Conservation (phyloP, 2,888 invertebrate genomes). For the Polia nebulosa region DNA sequence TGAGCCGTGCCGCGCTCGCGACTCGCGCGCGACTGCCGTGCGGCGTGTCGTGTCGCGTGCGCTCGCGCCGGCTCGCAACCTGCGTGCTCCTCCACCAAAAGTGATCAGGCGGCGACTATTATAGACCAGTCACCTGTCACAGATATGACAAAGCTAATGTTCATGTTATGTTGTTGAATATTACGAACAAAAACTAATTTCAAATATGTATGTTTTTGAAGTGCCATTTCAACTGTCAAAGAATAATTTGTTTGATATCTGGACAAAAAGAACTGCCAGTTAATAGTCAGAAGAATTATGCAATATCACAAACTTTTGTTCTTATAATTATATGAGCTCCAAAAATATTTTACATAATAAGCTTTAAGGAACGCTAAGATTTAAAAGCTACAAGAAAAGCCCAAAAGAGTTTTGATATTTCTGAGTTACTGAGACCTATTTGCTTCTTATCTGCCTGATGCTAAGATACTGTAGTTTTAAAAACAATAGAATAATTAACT, state of each 20-base stretch:
- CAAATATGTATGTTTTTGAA: conserved; percentile 14
- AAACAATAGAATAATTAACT: neutral
- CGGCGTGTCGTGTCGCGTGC: conserved; percentile 34
- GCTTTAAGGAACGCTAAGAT: neutral
- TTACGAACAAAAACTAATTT: conserved; percentile 17
- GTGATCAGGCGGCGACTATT: conserved; percentile 62
- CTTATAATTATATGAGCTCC: too few relatives aligned
- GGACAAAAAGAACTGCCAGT: neutral
- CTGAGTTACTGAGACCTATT: neutral
- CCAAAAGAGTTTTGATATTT: too few relatives aligned
- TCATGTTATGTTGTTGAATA: conserved; percentile 14
- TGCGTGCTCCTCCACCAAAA: conserved; percentile 75
- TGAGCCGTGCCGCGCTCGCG: conserved; percentile 43
- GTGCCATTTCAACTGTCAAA: conserved; percentile 14
- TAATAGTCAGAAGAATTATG: neutral
- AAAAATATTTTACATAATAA: neutral
- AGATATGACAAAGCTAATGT: conserved; percentile 65
- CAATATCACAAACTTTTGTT: neutral
- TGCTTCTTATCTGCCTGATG: neutral
- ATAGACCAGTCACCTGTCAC: conserved; percentile 70
- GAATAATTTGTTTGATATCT: neutral
- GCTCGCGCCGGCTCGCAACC: conserved; percentile 63
- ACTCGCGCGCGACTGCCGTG: conserved; percentile 28
- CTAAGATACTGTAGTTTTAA: neutral
- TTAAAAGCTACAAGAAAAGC: too few relatives aligned